Percentiles rank a stretch among this genome's conserved stretches.
These are phyloP conservation scores for Chrysopilus asiliformis DNA, from an alignment of 2,888 invertebrate genomes.

Conservation along the genomic window DNA sequence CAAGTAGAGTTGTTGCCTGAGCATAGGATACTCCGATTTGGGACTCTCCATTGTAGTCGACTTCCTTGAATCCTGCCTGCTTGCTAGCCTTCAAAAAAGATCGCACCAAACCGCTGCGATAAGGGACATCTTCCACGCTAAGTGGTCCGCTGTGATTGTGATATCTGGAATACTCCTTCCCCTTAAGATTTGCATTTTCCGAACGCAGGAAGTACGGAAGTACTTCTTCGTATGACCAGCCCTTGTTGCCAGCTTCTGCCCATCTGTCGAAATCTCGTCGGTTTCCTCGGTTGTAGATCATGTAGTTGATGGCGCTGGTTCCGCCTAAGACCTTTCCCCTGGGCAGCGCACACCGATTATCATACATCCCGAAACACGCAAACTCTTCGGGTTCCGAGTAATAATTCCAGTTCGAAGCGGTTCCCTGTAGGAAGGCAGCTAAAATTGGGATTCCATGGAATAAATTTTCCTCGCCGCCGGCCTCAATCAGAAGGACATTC, in stretches of 20 bases:
- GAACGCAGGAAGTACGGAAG: constrained; percentile 44
- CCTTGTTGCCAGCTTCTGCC: constrained; percentile 49
- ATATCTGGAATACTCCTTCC: constrained; percentile 37
- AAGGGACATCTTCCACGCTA: constrained; percentile 44
- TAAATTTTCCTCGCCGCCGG: constrained; percentile 31
- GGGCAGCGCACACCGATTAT: constrained; percentile 31
- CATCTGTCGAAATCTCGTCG: constrained; percentile 52
- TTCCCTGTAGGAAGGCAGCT: constrained; percentile 18
- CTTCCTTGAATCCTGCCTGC: constrained; percentile 46
- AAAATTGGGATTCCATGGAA: constrained; percentile 18
- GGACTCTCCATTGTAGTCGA: constrained; percentile 50
- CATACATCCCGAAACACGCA: constrained; percentile 40
- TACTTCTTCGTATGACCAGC: constrained; percentile 51
- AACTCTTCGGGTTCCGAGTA: constrained; percentile 46
- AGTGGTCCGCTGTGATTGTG: constrained; percentile 45
- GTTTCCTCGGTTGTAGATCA: constrained; percentile 58
- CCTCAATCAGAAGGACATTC: constrained; percentile 35
- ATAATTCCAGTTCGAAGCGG: constrained; percentile 51
- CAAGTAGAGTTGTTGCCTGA: constrained; percentile 42
- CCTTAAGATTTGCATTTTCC: constrained; percentile 38
- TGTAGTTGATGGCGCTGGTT: constrained; percentile 42
- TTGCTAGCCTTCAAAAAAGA: constrained; percentile 46
- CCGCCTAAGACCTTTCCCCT: constrained; percentile 44
- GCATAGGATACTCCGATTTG: constrained; percentile 48
- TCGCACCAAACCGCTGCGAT: constrained; percentile 36